Conservation (phyloP, 2,888 invertebrate species). For the Lasioglossum oenotherae region DNA sequence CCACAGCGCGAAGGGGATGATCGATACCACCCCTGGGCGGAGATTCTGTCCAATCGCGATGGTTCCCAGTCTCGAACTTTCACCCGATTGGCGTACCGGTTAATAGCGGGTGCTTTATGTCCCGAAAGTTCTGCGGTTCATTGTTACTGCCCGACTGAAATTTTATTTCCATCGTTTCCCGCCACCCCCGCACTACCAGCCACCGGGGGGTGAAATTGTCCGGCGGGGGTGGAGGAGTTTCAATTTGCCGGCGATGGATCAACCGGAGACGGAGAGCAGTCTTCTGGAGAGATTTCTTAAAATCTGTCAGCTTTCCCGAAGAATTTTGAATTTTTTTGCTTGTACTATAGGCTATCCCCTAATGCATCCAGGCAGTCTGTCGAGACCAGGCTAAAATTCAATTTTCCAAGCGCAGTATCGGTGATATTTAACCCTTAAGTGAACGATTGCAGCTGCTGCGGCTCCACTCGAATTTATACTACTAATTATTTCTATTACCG, state of each 20-base stretch:
- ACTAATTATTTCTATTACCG: no score
- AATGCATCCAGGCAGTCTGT: no score
- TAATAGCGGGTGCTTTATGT: constrained; percentile 72
- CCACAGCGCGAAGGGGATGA: constrained; percentile 71
- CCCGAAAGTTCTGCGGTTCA: constrained; percentile 75
- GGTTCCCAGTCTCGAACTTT: constrained; percentile 45
- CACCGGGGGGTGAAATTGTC: constrained; percentile 30
- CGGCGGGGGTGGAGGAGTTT: constrained; percentile 14
- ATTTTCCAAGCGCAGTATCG: no score
- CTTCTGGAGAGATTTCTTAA: background rate
- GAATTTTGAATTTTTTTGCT: background rate
- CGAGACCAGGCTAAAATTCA: no score
- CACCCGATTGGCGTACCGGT: constrained; percentile 64
- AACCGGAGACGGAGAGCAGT: background rate
- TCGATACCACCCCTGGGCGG: constrained; percentile 82
- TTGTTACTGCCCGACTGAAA: constrained; percentile 76
- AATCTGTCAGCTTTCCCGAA: background rate
- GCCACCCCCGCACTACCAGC: constrained; percentile 5
- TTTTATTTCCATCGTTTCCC: constrained; percentile 71
- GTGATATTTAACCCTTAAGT: no score
- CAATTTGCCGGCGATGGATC: constrained; percentile 34
- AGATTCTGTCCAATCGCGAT: constrained; percentile 74
- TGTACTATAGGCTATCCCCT: no score
- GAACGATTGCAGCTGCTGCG: no score
- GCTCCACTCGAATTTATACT: no score